Percentiles rank a stretch among this genome's conserved stretches.
Conservation (phyloP, 1,140 invertebrate species). For the Cotesia typhae region DNA sequence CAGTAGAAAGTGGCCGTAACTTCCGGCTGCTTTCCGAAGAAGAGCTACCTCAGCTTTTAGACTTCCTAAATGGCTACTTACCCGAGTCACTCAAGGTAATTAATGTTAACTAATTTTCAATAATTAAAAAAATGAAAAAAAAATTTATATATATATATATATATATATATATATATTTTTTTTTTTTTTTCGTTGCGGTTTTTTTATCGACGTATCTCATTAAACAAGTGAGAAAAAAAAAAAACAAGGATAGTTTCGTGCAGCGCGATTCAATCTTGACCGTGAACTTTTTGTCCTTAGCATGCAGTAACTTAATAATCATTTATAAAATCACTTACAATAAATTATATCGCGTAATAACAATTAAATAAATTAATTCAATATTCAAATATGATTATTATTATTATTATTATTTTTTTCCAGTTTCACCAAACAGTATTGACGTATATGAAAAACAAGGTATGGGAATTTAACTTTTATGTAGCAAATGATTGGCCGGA, state of each 20-base stretch:
- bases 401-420: conserved; percentile 43
- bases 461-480: conserved; percentile 90
- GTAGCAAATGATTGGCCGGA: conserved; percentile 85
- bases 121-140: background rate
- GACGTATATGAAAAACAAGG: conserved; percentile 84
- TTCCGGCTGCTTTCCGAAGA: conserved; percentile 84
- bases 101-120: background rate
- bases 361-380: conserved; percentile 6
- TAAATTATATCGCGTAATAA: background rate
- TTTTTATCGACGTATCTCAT: background rate
- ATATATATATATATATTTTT: too few relatives aligned
- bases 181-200: background rate
- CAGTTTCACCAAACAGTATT: conserved; percentile 89
- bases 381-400: background rate
- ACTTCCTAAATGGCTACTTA: conserved; percentile 78
- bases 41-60: conserved; percentile 80
- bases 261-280: conserved; percentile 54
- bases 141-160: background rate
- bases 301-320: conserved; percentile 2
- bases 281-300: conserved; percentile 35
- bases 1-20: conserved; percentile 73
- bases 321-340: background rate
- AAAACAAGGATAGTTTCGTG: conserved; percentile 45
- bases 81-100: conserved; percentile 83
- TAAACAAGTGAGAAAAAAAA: conserved; percentile 42